Base-by-base conservation (phyloP, 2,888 invertebrate species). In the Stegophylla sp. region DNA sequence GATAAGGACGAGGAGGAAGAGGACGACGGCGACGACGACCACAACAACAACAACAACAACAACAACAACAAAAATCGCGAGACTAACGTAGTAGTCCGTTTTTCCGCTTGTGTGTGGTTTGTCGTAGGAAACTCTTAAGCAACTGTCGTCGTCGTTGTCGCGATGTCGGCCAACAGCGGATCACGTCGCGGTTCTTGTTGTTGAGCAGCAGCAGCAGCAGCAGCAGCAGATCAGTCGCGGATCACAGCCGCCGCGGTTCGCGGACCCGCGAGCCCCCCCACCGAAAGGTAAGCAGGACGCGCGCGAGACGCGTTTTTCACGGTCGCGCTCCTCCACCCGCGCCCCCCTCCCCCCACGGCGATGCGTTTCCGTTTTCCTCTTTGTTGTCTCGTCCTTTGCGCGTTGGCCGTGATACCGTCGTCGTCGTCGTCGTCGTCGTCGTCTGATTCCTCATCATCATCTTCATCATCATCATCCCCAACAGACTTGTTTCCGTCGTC, bases 131-230 rank as follows among this genome's bases (percentile, higher is more conserved):
- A n/a, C n/a, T n/a, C n/a, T n/a, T n/a, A n/a, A n/a, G 28, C 56
- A 17, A 41, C 41, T 26, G 20, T 59, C n/a, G 28, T 15, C 28
- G 45, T 13, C 43, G 41, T 20, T 20, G 34, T 34, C 66, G 53
- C 9, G 56, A 77, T 77, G 77, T 67, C 66, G 56, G 77, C 56
- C 56, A 20, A 9, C 67, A 28, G 45, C 45, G 56, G 34, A n/a
- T n/a, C n/a, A 61, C 61, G 48, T 48, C 41, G 45, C 45, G 56
- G 34, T n/a, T n/a, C n/a, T 48, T 48, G 48, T 48, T 26, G 71
- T 79, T 79, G 71, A 79, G 48, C 69, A 79, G 59, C 69, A 26
- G 67, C n/a, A n/a, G n/a, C 9, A n/a, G 20, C 28, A 45, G 34
- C 7, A 3, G 7, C 48, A 51, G 23, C 61, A 61, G n/a, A 69